Percentiles rank a stretch among this genome's conserved stretches.
These are phyloP conservation scores for Empidonax alnorum DNA, from an alignment of 2,113 vertebrate species.

Conservation along the genomic window DNA sequence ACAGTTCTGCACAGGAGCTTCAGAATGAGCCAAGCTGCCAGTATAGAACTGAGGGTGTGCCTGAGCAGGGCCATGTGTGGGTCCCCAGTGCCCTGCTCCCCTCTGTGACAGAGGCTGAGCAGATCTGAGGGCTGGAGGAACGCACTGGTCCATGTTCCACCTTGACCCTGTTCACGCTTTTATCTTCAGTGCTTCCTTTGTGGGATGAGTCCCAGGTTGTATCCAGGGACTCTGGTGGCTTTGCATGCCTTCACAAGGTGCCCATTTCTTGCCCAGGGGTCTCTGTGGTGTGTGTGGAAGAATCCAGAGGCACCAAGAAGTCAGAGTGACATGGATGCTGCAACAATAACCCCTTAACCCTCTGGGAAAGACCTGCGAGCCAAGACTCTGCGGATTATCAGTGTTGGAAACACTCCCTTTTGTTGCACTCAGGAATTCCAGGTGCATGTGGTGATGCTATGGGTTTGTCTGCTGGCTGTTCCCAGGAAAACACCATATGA, in stretches of 20 bases:
- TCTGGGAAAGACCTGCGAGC: neutral
- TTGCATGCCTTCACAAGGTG: neutral
- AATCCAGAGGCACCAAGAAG: neutral
- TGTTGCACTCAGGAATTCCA: neutral
- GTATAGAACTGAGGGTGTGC: neutral
- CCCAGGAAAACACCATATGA: neutral
- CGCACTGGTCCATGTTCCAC: rapidly evolving
- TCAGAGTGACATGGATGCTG: neutral
- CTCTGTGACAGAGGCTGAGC: neutral
- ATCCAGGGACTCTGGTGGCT: neutral
- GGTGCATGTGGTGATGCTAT: neutral
- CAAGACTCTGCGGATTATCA: neutral
- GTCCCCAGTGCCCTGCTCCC: neutral
- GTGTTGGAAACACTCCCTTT: neutral
- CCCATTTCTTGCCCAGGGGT: neutral
- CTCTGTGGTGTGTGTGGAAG: neutral
- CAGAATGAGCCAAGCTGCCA: neutral
- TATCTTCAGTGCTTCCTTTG: neutral
- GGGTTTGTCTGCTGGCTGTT: neutral
- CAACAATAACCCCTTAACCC: neutral
- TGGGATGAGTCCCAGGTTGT: neutral
- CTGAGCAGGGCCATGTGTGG: neutral
- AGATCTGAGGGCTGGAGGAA: neutral
- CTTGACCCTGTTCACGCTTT: neutral
- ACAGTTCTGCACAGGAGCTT: neutral